phyloP scores from a whole-genome alignment of 37 sponge, comb jelly and placozoan genomes.

The Ianthella basta region DNA sequence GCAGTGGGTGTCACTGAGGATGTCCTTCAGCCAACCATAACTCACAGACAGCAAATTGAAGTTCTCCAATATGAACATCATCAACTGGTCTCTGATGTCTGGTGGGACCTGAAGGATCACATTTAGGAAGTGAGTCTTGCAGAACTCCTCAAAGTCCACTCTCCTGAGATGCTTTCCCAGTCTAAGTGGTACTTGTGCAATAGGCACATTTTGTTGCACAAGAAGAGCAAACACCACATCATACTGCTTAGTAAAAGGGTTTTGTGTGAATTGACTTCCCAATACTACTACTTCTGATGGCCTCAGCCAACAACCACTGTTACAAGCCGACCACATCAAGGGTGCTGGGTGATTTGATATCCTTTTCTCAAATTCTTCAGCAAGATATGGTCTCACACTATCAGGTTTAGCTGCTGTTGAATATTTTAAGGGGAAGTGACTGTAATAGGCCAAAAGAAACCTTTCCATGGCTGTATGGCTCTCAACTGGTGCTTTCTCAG shows the following conservation, averaged over 20 bases:
- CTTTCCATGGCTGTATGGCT: not conserved
- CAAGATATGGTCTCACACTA: not conserved
- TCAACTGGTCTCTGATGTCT: constrained; percentile 28
- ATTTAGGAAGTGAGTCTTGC: not conserved
- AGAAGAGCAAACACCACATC: constrained; percentile 20
- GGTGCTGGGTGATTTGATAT: not conserved
- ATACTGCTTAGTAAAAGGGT: not conserved
- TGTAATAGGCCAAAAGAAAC: constrained; percentile 47
- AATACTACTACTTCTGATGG: constrained; percentile 45
- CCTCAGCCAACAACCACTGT: constrained; percentile 56
- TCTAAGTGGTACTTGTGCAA: constrained; percentile 37
- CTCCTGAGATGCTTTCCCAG: not conserved
- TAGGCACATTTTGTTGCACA: not conserved
- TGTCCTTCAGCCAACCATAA: constrained; percentile 35
- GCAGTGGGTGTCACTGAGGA: constrained; percentile 23
- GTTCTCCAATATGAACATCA: constrained; percentile 35
- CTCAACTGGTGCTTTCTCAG: not conserved
- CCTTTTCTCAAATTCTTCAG: constrained; percentile 5
- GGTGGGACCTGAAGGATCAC: not conserved
- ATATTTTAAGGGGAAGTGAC: constrained; percentile 34
- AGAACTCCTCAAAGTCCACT: constrained; percentile 44
- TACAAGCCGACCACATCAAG: not conserved
- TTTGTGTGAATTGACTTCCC: not conserved
- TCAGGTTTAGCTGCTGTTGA: not conserved
- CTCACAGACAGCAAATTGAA: not conserved